Percentiles rank a stretch among this genome's conserved stretches.
Evolutionary conservation across 2,797 vertebrate species (phyloP).

Genomic region (Cossypha dichroa): DNA sequence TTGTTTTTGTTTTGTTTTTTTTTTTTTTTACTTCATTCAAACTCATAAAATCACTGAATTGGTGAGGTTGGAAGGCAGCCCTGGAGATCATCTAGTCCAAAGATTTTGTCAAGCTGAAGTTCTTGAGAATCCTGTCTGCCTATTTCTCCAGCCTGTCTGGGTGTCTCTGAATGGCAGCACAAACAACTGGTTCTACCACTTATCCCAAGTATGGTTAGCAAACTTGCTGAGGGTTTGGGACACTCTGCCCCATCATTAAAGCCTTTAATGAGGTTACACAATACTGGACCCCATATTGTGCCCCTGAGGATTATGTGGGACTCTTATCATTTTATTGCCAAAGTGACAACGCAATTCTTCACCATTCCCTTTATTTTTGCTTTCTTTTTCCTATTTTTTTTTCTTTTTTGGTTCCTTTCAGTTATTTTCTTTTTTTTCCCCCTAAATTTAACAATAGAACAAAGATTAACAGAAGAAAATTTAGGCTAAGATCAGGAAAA

Average conservation of each 20-base stretch:
- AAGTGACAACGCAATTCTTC: background rate
- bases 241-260: background rate
- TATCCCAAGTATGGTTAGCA: background rate
- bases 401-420: background rate
- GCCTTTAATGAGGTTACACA: background rate
- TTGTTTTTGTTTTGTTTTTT: background rate
- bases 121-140: background rate
- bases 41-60: background rate
- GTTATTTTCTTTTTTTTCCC: fast-evolving
- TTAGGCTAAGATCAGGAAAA: background rate
- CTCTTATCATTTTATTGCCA: background rate
- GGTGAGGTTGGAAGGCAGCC: background rate
- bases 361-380: background rate
- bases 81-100: background rate
- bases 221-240: background rate
- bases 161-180: background rate
- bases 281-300: background rate
- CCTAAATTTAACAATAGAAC: background rate
- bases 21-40: background rate
- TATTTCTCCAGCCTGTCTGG: background rate
- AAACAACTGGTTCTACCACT: background rate
- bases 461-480: background rate
- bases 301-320: background rate
- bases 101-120: background rate
- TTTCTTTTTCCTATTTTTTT: fast-evolving